Evolutionary conservation across 2,888 invertebrate species (phyloP), one percentile per base, ranked within the genome.

Genomic region (Coecobrya sp.): DNA sequence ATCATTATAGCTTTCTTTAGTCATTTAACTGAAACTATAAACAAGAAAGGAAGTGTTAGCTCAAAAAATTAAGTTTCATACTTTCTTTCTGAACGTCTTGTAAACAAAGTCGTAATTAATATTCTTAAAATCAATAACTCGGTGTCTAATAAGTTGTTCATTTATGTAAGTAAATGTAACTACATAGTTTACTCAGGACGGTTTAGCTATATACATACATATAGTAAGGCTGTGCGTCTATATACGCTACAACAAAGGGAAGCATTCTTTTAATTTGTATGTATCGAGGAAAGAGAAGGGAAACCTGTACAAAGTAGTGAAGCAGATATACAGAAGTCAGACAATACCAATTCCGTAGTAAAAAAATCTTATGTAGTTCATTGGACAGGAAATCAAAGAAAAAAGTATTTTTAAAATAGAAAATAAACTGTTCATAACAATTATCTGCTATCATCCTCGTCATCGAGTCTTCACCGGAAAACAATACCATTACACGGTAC

Each of bases 291-390:
- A 30, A 62, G 59, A 68, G 65, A 65, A n/a, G 52, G 86, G 81
- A 79, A 91, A 91, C 91, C 73, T 87, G 91, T 91, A 91, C 91
- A 91, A 91, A 91, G 81, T 91, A 91, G 79, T 5, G 86, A 86
- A 68, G 86, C 70, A 70, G 76, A 81, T 55, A 91, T 79, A 86
- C 79, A 91, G 91, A 76, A 85, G 85, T 86, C 86, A 86, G 91
- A 91, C 91, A 91, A 91, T 91, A 91, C 49, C 91, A 30, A 19
- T 49, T 76, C 65, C 79, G 76, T 81, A 30, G 30, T 19, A 70
- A 59, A 79, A 85, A 59, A 76, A 62, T 27, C 36, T 36, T 22
- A 82, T 52, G 49, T 88, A 84, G 89, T 49, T 89, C 82, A 82
- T 11, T 89, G 84, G 90, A 90, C n/a, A n/a, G 42, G 52, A 85